A percentile compares a stretch with the other conserved stretches of the same genome.
Conservation (phyloP, 2,888 invertebrate genomes). For the Rotaria socialis region DNA sequence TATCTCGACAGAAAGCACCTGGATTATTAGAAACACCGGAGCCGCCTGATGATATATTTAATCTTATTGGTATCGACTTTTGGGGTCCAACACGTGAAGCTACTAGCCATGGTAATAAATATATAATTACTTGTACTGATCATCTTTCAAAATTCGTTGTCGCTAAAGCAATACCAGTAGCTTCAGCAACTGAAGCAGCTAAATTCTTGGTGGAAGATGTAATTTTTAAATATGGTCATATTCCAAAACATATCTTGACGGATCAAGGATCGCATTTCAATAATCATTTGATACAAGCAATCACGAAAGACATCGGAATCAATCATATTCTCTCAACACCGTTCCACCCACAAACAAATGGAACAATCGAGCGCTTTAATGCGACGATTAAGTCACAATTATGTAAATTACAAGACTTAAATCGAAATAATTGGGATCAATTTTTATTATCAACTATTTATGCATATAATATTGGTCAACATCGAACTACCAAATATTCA, state of each 20-base stretch:
- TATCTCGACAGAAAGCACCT: not conserved
- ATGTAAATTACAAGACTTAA: not conserved
- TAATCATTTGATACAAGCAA: slow-evolving; percentile 8
- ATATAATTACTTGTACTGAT: slow-evolving; percentile 37
- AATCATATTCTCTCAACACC: slow-evolving; percentile 39
- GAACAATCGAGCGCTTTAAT: slow-evolving; percentile 47
- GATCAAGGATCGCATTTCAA: slow-evolving; percentile 40
- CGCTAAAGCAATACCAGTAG: slow-evolving; percentile 20
- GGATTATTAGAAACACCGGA: no score
- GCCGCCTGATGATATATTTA: not conserved
- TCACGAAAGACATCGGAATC: slow-evolving; percentile 19
- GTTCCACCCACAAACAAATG: slow-evolving; percentile 48
- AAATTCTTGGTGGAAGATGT: slow-evolving; percentile 28
- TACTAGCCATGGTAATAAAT: slow-evolving; percentile 13
- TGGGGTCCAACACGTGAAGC: not conserved
- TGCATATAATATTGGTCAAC: no score
- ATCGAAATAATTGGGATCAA: no score
- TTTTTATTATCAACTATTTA: no score
- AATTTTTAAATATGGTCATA: slow-evolving; percentile 22
- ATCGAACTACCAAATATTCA: no score
- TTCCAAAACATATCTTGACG: not conserved
- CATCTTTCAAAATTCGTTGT: slow-evolving; percentile 34
- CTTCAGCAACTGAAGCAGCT: slow-evolving; percentile 24
- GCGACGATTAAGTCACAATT: slow-evolving; percentile 47
- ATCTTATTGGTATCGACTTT: not conserved